Base-by-base conservation (phyloP, 2,888 invertebrate species). In the Shargacucullia verbasci region DNA sequence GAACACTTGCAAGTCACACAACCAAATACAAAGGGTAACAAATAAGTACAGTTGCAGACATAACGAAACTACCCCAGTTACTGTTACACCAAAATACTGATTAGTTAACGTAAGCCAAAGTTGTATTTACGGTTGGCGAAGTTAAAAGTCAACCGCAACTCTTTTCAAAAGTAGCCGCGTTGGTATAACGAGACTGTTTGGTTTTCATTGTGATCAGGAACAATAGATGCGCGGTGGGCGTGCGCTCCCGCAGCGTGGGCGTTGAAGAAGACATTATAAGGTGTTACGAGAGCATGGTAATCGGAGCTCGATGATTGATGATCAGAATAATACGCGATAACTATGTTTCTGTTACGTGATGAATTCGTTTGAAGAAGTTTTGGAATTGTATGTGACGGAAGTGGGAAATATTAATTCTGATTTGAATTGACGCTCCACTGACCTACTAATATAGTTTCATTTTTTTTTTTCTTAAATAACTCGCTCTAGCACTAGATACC, bases 231-330 rank as follows among this genome's bases (percentile, higher is more conserved):
- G 37, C 34, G 31, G 55, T 56, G 52, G 56, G 65, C 34, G 60
- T 45, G 60, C 58, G 46, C 38, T 39, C 35, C 37, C 33, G 46
- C 29, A 13, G 45, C 20, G 70, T 60, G 63, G 73, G 69, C 43
- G 48, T 15, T 13, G 49, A 45, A 72, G 62, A 67, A 59, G 63
- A 60, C 44, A 53, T 71, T 53, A 57, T 33, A 35, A 25, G 12
- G 33, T 48, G 50, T 68, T 55, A 68, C 59, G 43, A 59, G 73
- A 58, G 41, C 40, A 13, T 15, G 50, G 4, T 31, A 33, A 56
- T 43, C 39, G 15, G 27, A 33, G 20, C 31, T 31, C 8, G 11
- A 11, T 52, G 47, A 64, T 59, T 37, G 59, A 55, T 41, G 44
- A 38, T 9, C 33, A n/a, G 31, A 45, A 14, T 29, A 13, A 31